Evolutionary conservation across 2,888 invertebrate genomes (phyloP), one percentile per base, ranked within the genome.

Genomic region (Lepidochitona cinerea): DNA sequence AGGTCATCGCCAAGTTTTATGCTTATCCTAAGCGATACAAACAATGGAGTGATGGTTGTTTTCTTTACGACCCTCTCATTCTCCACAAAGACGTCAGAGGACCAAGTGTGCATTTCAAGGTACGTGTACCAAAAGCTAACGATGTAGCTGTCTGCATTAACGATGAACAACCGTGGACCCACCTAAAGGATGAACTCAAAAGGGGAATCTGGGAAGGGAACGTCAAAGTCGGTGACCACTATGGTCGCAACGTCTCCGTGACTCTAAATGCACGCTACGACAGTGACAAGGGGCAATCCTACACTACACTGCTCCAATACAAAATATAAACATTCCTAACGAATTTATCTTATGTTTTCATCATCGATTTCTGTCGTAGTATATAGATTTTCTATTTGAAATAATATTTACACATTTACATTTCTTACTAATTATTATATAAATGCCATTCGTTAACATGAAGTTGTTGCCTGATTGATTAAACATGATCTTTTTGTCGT

Each of bases 21-120:
- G 85, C 88, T 26, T 90, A 84, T 83, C 90, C 90, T 29, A 88
- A 89, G 79, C 90, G 90, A 81, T 90, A 88, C 72, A 89, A 88
- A 37, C 89, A 89, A 74, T 90, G 90, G 90, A 37, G 37, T 35
- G 89, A 90, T 36, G 90, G 89, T 2, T 90, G 90, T 72, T 88
- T 79, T 78, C 83, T 90, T 53, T 79, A 81, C 72, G 86, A 84
- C 69, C 90, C 90, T 0, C 75, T 83, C 1, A 77, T 78, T 32
- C 76, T 85, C 1, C 78, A 81, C 75, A 79, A 84, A 26, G 87
- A 88, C n/a, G 71, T 70, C 37, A 75, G 80, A n/a, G 75, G 87
- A 29, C 68, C 75, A 29, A 80, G 79, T 70, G 79, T 84, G 37
- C 59, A 71, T 37, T 88, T 86, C 81, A 83, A 85, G 75, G 82